phyloP scores from a whole-genome alignment of 2,113 vertebrate genomes.

The Syrmaticus mikado region DNA sequence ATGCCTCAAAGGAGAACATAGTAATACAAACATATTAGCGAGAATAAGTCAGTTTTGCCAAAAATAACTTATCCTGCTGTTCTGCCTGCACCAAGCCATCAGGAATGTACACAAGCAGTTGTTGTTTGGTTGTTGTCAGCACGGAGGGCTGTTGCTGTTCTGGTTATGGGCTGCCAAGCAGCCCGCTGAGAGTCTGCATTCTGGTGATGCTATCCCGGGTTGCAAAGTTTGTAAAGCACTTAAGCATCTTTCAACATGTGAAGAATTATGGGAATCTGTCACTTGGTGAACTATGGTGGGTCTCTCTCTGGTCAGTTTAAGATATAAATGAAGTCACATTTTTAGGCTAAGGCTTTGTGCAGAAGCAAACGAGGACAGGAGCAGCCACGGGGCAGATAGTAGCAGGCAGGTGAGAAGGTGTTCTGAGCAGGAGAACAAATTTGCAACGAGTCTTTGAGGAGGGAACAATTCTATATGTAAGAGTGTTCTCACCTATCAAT shows the following conservation, averaged over 20 bases:
- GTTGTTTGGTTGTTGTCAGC: not conserved
- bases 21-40: slow-evolving; percentile 35
- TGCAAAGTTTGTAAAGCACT: not conserved
- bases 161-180: not conserved
- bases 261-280: not conserved
- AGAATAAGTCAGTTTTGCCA: not conserved
- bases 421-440: not conserved
- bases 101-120: not conserved
- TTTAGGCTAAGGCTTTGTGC: not conserved
- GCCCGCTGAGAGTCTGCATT: rapidly evolving
- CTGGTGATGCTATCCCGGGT: not conserved
- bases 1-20: not conserved
- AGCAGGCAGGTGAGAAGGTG: not conserved
- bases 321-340: not conserved
- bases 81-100: not conserved
- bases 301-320: not conserved
- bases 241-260: not conserved
- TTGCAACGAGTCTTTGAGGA: not conserved
- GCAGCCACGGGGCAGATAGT: not conserved
- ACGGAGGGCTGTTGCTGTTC: rapidly evolving
- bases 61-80: slow-evolving; percentile 12
- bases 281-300: not conserved
- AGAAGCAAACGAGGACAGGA: not conserved
- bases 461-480: not conserved
- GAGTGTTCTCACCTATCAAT: not conserved